phyloP scores from a whole-genome alignment of 2,888 invertebrate genomes.

The Pycnomerus fuliginosus region DNA sequence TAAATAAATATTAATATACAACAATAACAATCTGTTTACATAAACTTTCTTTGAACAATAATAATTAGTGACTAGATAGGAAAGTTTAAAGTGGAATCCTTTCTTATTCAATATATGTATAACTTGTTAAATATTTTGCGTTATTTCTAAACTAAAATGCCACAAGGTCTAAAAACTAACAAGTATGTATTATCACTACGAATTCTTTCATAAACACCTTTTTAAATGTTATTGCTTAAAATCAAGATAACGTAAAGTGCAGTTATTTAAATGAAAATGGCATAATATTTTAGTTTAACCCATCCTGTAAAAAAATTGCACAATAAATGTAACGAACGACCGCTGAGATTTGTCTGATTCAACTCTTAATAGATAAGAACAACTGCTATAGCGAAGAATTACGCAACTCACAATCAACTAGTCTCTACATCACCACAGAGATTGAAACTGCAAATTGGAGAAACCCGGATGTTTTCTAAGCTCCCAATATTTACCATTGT shows the following conservation, averaged over 20 bases:
- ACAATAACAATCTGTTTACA: slow-evolving; percentile 28
- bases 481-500: slow-evolving; percentile 76
- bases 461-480: slow-evolving; percentile 67
- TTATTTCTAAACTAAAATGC: slow-evolving; percentile 26
- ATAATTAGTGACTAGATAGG: slow-evolving; percentile 37
- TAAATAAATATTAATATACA: slow-evolving; percentile 31
- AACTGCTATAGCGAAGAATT: not conserved
- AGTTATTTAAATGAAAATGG: too few relatives aligned
- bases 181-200: slow-evolving; percentile 14
- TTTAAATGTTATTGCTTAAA: slow-evolving; percentile 16
- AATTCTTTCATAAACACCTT: slow-evolving; percentile 12
- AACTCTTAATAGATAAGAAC: too few relatives aligned
- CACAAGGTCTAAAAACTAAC: slow-evolving; percentile 14
- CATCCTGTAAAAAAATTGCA: too few relatives aligned
- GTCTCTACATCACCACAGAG: slow-evolving; percentile 72
- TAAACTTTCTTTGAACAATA: slow-evolving; percentile 27
- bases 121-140: slow-evolving; percentile 13
- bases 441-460: slow-evolving; percentile 56
- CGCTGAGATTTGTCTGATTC: too few relatives aligned
- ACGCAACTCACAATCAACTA: too few relatives aligned
- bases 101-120: slow-evolving; percentile 15
- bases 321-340: too few relatives aligned
- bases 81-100: slow-evolving; percentile 27
- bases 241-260: too few relatives aligned
- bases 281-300: too few relatives aligned